These are phyloP conservation scores for Polyommatus icarus DNA, from an alignment of 2,888 invertebrate species.

Conservation along the genomic window DNA sequence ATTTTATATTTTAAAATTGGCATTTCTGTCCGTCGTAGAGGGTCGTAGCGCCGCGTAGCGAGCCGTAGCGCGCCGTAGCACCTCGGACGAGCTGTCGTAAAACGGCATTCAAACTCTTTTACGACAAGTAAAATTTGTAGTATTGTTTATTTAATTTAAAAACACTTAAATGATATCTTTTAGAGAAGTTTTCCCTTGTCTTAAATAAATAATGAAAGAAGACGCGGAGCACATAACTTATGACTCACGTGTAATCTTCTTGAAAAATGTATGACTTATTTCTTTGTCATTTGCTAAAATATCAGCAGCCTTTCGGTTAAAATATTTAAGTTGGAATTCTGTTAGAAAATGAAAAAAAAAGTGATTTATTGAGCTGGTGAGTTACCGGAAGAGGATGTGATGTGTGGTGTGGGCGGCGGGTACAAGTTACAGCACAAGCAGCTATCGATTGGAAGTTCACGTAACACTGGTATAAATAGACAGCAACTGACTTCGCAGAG, in stretches of 20 bases:
- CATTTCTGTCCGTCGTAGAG: not conserved
- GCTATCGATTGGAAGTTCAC: conserved; percentile 49
- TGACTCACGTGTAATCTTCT: too few species aligned
- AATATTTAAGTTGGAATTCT: not conserved
- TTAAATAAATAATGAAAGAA: not conserved
- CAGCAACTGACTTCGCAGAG: conserved; percentile 42
- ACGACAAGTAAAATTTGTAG: not conserved
- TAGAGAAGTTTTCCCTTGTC: not conserved
- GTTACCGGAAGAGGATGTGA: not conserved
- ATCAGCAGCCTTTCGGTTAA: too few species aligned
- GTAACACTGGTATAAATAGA: conserved; percentile 52
- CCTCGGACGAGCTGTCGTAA: not conserved
- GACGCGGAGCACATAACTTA: too few species aligned
- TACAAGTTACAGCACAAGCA: conserved; percentile 17
- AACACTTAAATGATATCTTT: not conserved
- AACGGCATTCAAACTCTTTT: not conserved
- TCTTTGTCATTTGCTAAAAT: too few species aligned
- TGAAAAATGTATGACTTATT: too few species aligned
- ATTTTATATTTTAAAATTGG: not conserved
- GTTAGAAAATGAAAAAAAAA: not conserved
- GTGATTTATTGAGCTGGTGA: not conserved
- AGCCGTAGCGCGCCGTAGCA: not conserved
- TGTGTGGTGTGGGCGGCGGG: conserved; percentile 32
- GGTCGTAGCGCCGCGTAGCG: not conserved
- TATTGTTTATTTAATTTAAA: conserved; percentile 3